A percentile compares a stretch with the other conserved stretches of the same genome.
Evolutionary conservation across 2,113 vertebrate species (phyloP).

Genomic region (Chloropsis hardwickii): DNA sequence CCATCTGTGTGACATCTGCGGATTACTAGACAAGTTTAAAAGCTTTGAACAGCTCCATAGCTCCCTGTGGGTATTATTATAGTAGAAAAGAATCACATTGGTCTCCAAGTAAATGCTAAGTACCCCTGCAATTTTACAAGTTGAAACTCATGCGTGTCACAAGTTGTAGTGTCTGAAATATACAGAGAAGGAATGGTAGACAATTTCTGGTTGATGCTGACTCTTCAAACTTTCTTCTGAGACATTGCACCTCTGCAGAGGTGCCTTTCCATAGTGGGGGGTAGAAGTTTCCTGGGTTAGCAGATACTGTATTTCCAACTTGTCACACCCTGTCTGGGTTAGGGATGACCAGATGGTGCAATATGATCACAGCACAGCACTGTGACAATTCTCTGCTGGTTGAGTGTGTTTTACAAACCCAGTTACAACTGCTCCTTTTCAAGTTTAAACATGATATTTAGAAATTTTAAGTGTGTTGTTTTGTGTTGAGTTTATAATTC

Average conservation of each 20-base stretch:
- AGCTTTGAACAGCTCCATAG: constrained; percentile 7
- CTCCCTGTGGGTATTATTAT: neutral
- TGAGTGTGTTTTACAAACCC: neutral
- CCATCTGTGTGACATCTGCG: constrained; percentile 31
- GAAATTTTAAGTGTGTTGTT: neutral
- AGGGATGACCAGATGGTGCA: constrained; percentile 36
- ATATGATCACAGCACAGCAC: neutral
- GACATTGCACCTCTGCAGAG: neutral
- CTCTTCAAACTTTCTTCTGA: neutral
- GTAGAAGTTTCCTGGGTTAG: neutral
- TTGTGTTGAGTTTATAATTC: neutral
- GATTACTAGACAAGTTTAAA: constrained; percentile 28
- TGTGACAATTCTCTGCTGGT: constrained; percentile 9
- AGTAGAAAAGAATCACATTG: neutral
- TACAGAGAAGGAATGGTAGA: neutral
- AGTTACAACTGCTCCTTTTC: neutral
- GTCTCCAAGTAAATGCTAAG: neutral
- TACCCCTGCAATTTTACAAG: neutral
- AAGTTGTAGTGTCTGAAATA: neutral
- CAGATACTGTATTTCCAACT: constrained; percentile 10
- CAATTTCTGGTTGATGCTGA: neutral
- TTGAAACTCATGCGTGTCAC: neutral
- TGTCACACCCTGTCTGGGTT: neutral
- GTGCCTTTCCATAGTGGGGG: neutral
- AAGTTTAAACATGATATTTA: neutral